phyloP scores from a whole-genome alignment of 2,113 vertebrate genomes.

The Himantopus leucocephalus region DNA sequence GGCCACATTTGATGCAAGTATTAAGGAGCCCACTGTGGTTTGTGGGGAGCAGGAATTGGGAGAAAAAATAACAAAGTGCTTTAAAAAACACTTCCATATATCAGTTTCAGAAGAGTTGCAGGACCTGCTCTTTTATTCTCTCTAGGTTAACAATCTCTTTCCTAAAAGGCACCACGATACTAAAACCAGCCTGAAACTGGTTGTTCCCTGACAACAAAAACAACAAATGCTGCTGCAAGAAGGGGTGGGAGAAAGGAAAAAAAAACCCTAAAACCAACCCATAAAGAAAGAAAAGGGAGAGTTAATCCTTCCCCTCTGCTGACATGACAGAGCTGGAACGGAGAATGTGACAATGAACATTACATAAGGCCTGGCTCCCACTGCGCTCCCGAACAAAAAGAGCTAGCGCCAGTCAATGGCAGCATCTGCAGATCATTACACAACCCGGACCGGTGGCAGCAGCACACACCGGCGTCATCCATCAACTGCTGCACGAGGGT shows the following conservation, averaged over 20 bases:
- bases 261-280: not conserved
- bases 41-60: not conserved
- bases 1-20: not conserved
- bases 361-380: conserved; percentile 52
- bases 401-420: not conserved
- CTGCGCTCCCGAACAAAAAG: conserved; percentile 12
- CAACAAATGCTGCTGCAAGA: conserved; percentile 36
- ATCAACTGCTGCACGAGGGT: not conserved
- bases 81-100: not conserved
- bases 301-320: conserved; percentile 26
- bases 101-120: not conserved
- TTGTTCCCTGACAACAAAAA: not conserved
- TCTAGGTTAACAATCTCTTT: not conserved
- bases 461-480: not conserved
- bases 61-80: not conserved
- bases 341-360: conserved; percentile 43
- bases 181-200: not conserved
- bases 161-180: not conserved
- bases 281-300: conserved; percentile 17
- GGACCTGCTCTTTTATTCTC: not conserved
- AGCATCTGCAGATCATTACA: conserved; percentile 20
- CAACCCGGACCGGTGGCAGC: not conserved
- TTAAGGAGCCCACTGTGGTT: not conserved
- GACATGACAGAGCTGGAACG: not conserved
- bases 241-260: not conserved